phyloP scores from a whole-genome alignment of 1,140 invertebrate species.

The Neodiprion fabricii region DNA sequence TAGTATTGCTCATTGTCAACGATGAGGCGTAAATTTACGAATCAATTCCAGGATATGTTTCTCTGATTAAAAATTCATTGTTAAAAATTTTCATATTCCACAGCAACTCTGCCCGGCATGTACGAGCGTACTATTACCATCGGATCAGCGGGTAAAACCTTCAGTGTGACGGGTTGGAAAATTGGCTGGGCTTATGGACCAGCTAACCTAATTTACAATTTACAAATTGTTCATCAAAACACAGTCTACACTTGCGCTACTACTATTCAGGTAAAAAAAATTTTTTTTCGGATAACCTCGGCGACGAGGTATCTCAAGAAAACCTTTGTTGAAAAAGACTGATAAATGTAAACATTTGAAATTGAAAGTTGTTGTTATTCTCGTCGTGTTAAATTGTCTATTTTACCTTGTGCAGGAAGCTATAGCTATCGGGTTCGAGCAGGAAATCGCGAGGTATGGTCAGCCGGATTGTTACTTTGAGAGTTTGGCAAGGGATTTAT shows the following conservation, averaged over 20 bases:
- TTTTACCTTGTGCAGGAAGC: conserved; percentile 75
- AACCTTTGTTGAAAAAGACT: too few species aligned
- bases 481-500: conserved; percentile 77
- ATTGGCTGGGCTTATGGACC: conserved; percentile 97
- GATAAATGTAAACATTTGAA: too few species aligned
- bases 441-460: conserved; percentile 76
- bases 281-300: not conserved
- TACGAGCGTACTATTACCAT: conserved; percentile 98
- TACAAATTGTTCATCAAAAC: conserved; percentile 93
- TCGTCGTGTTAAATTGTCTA: not conserved
- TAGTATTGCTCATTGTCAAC: not conserved
- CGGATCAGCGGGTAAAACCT: conserved; percentile 97
- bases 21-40: too few species aligned
- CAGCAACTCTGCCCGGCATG: conserved; percentile 94
- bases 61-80: conserved; percentile 16
- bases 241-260: conserved; percentile 91
- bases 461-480: conserved; percentile 86
- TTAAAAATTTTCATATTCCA: conserved; percentile 31
- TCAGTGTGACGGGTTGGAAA: conserved; percentile 98
- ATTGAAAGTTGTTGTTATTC: not conserved
- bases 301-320: too few species aligned
- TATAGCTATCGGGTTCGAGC: conserved; percentile 87
- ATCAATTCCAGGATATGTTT: not conserved
- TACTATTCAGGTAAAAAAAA: conserved; percentile 70
- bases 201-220: conserved; percentile 76